Conservation (phyloP, 1,140 invertebrate genomes). For the Plectrocnemia conspersa region DNA sequence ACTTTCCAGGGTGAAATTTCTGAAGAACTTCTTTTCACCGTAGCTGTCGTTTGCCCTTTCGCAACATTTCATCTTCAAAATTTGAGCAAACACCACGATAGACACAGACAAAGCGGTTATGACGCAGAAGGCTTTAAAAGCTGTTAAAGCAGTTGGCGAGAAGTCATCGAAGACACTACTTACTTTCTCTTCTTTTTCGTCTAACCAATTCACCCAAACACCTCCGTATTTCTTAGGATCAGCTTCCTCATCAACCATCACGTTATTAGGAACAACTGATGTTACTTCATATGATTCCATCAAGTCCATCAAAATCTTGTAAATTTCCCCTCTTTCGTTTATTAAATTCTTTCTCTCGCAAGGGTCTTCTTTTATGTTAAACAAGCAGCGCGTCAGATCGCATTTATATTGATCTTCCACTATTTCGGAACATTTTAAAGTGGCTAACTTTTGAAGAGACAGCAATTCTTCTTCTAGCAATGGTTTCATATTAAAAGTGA, state of each 20-base stretch:
- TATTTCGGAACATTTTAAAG: conserved; percentile 18
- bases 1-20: neutral
- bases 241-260: conserved; percentile 50
- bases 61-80: conserved; percentile 12
- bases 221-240: conserved; percentile 54
- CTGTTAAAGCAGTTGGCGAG: conserved; percentile 8
- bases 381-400: conserved; percentile 55
- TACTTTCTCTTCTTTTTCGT: conserved; percentile 34
- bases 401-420: conserved; percentile 24
- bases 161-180: conserved; percentile 9
- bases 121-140: conserved; percentile 15
- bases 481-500: conserved; percentile 1
- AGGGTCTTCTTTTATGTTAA: conserved; percentile 68
- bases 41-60: neutral
- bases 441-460: conserved; percentile 14
- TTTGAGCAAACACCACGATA: conserved; percentile 8
- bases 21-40: neutral
- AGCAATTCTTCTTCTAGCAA: conserved; percentile 10
- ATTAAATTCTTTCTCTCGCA: conserved; percentile 72
- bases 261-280: conserved; percentile 51
- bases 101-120: conserved; percentile 11
- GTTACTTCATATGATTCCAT: conserved; percentile 48
- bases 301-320: conserved; percentile 46
- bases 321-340: conserved; percentile 42
- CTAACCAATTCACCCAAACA: conserved; percentile 56